phyloP scores from a whole-genome alignment of 1,140 invertebrate genomes.

The Acyrthosiphon pisum region DNA sequence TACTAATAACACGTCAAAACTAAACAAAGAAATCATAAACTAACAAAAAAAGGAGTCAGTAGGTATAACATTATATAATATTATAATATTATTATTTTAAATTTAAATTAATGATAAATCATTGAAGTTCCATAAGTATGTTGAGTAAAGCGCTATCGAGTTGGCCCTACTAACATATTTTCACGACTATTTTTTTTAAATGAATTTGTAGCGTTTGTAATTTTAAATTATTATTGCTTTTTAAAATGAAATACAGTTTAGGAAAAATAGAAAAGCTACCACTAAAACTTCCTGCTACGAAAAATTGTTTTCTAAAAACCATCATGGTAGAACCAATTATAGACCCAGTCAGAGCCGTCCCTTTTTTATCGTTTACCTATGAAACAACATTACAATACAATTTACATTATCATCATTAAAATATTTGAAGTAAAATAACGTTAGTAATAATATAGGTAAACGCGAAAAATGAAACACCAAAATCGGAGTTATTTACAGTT shows the following conservation, averaged over 20 bases:
- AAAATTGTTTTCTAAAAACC: neutral
- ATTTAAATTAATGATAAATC: no score
- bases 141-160: neutral
- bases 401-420: neutral
- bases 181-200: neutral
- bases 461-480: neutral
- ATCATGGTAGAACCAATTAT: neutral
- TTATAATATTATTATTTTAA: no score
- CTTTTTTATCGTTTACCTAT: neutral
- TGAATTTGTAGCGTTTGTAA: neutral
- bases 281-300: neutral
- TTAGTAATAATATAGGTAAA: neutral
- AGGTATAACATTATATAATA: no score
- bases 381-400: neutral
- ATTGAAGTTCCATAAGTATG: no score
- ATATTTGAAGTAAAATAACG: neutral
- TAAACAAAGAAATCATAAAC: no score
- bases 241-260: neutral
- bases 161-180: no score
- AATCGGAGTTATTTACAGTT: neutral
- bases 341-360: neutral
- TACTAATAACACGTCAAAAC: no score
- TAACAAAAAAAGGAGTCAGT: no score
- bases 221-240: neutral
- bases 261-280: neutral